Percentiles rank a stretch among this genome's conserved stretches.
Evolutionary conservation across 2,113 vertebrate species (phyloP).

Genomic region (Corythornis cristatus): DNA sequence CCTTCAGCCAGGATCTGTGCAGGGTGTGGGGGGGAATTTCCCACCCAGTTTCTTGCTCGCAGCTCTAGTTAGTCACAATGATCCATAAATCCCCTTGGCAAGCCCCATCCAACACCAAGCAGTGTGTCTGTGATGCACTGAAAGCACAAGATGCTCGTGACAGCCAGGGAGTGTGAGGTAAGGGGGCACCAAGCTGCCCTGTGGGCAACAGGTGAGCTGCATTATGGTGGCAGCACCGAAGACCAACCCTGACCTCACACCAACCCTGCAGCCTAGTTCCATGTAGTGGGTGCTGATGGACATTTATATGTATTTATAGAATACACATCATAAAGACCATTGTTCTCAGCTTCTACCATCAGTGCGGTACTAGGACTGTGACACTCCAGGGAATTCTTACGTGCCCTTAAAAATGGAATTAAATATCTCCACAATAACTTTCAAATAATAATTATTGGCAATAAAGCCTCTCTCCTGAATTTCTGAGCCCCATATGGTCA

Average conservation of each 20-base stretch:
- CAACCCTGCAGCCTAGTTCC: background rate
- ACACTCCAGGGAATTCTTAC: background rate
- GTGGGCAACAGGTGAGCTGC: background rate
- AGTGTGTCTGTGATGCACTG: rapidly evolving
- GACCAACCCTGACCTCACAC: background rate
- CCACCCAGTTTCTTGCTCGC: background rate
- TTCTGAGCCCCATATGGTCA: background rate
- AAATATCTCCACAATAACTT: background rate
- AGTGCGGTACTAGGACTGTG: background rate
- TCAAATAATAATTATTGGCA: background rate
- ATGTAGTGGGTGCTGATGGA: rapidly evolving
- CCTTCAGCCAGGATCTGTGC: rapidly evolving
- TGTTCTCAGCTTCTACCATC: background rate
- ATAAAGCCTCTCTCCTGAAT: background rate
- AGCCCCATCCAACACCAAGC: rapidly evolving
- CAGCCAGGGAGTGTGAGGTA: rapidly evolving
- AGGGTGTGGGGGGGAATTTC: background rate
- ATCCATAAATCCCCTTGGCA: background rate
- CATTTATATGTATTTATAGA: background rate
- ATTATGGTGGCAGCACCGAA: rapidly evolving
- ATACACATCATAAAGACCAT: background rate
- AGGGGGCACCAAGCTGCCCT: background rate
- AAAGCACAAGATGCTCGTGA: rapidly evolving
- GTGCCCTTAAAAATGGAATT: background rate
- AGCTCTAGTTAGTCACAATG: background rate